These are phyloP conservation scores for Laupala kohalensis DNA, from an alignment of 1,140 invertebrate genomes.

Conservation along the genomic window DNA sequence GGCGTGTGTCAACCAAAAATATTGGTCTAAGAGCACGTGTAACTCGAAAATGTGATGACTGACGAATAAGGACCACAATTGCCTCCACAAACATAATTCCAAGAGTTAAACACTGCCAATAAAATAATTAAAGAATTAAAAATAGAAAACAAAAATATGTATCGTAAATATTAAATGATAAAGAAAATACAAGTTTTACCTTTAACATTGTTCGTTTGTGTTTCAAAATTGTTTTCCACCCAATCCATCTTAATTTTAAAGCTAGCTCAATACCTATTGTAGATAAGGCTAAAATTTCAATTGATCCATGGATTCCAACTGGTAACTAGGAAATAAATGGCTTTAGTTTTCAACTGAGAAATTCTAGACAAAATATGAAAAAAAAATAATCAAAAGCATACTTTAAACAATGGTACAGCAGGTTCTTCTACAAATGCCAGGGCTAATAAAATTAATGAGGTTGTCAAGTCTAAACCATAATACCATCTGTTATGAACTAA, in stretches of 20 bases:
- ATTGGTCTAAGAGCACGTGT: slow-evolving; percentile 78
- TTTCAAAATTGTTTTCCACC: slow-evolving; percentile 64
- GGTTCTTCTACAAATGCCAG: slow-evolving; percentile 73
- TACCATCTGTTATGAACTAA: slow-evolving; percentile 81
- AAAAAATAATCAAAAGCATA: slow-evolving; percentile 24
- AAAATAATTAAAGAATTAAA: slow-evolving; percentile 13
- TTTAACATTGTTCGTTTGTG: slow-evolving; percentile 78
- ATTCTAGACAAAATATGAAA: neutral
- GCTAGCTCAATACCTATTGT: slow-evolving; percentile 66
- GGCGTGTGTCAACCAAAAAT: slow-evolving; percentile 77
- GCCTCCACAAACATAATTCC: slow-evolving; percentile 77
- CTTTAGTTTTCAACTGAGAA: neutral
- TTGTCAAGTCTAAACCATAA: slow-evolving; percentile 66
- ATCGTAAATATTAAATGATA: neutral
- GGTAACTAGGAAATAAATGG: slow-evolving; percentile 38
- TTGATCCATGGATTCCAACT: slow-evolving; percentile 66
- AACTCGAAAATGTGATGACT: slow-evolving; percentile 75
- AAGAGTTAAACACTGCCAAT: slow-evolving; percentile 55
- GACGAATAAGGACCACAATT: slow-evolving; percentile 63
- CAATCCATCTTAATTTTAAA: slow-evolving; percentile 75
- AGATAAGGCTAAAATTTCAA: slow-evolving; percentile 65
- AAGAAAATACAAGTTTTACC: slow-evolving; percentile 33
- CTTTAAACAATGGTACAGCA: slow-evolving; percentile 54
- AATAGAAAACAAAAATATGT: neutral
- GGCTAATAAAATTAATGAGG: slow-evolving; percentile 62